Evolutionary conservation across 2,113 vertebrate species (phyloP).

Genomic region (Erpornis zantholeuca): DNA sequence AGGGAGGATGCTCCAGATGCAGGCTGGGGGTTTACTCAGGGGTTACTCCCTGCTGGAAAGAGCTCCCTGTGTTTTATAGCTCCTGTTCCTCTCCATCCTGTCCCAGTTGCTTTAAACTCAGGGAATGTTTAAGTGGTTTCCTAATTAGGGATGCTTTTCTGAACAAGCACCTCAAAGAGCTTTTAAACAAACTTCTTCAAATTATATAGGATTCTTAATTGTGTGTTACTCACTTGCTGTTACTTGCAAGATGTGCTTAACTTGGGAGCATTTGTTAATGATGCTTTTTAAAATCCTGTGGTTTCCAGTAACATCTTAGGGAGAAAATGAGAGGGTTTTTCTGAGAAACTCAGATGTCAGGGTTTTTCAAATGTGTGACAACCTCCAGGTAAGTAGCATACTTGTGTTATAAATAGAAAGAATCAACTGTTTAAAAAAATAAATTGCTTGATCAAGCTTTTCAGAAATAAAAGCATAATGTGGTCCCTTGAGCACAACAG

Average conservation of each 20-base stretch:
- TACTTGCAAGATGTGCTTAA: not conserved
- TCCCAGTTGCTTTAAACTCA: not conserved
- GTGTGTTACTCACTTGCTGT: not conserved
- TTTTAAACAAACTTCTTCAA: not conserved
- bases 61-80: not conserved
- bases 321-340: not conserved
- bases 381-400: slow-evolving; percentile 23
- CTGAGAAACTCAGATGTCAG: slow-evolving; percentile 20
- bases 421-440: slow-evolving; percentile 16
- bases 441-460: slow-evolving; percentile 44
- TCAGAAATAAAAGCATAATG: slow-evolving; percentile 39
- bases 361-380: not conserved
- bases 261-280: not conserved
- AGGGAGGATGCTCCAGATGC: not conserved
- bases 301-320: not conserved
- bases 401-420: slow-evolving; percentile 39
- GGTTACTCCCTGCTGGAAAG: not conserved
- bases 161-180: not conserved
- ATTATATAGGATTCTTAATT: not conserved
- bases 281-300: not conserved
- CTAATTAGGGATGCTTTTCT: not conserved
- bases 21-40: not conserved
- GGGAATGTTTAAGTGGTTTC: not conserved
- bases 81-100: not conserved
- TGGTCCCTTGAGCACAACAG: slow-evolving; percentile 31